phyloP scores from a whole-genome alignment of 2,113 vertebrate species.

The Sinocyclocheilus grahami region DNA sequence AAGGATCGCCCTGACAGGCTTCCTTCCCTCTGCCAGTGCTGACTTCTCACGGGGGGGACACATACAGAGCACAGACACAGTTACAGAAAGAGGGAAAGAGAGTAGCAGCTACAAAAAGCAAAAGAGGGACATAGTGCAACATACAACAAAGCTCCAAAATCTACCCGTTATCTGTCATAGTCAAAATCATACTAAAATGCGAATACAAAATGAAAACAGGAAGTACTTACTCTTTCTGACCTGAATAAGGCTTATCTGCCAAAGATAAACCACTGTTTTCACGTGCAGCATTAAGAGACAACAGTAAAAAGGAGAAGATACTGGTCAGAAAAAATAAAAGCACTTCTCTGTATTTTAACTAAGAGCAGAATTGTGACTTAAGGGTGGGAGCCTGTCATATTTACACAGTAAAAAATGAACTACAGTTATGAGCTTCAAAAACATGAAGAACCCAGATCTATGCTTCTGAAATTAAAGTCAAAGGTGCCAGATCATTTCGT shows the following conservation, averaged over 20 bases:
- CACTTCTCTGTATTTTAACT: not conserved
- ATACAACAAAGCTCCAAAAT: conserved; percentile 29
- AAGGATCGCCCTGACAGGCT: conserved; percentile 59
- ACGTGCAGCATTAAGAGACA: conserved; percentile 38
- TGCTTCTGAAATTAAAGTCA: not conserved
- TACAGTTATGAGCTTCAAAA: not conserved
- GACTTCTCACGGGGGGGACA: conserved; percentile 53
- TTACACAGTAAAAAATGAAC: conserved; percentile 1
- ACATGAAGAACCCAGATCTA: conserved; percentile 1
- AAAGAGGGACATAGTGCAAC: conserved; percentile 41
- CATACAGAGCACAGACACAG: conserved; percentile 48
- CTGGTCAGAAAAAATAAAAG: conserved; percentile 15
- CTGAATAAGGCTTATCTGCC: conserved; percentile 59
- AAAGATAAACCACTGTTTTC: conserved; percentile 51
- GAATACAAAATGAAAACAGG: not conserved
- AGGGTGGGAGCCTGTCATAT: not conserved
- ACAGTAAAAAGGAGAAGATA: conserved; percentile 33
- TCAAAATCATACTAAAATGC: conserved; percentile 6
- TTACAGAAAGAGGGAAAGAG: conserved; percentile 45
- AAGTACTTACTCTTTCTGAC: conserved; percentile 63
- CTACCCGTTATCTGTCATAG: not conserved
- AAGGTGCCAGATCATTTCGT: not conserved
- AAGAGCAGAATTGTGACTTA: not conserved
- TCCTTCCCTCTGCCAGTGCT: conserved; percentile 61
- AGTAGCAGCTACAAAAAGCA: conserved; percentile 29